Conservation (phyloP, 2,797 vertebrate genomes). For the Dallia pectoralis region DNA sequence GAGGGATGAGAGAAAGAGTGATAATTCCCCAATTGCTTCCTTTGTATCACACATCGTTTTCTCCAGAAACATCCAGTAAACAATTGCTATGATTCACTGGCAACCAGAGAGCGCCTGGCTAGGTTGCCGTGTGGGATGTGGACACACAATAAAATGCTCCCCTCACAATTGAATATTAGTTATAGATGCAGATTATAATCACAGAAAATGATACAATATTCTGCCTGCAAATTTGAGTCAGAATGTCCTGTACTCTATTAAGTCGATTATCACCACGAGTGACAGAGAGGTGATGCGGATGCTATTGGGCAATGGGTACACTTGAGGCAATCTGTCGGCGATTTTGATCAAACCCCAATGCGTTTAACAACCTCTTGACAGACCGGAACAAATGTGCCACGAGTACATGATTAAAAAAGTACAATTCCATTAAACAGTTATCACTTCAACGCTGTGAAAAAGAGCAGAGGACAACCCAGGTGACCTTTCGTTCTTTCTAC, state of each 20-base stretch:
- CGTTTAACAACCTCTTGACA: conserved; percentile 16
- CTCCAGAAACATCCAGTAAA: no score
- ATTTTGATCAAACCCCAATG: conserved; percentile 23
- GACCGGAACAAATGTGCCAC: conserved; percentile 31
- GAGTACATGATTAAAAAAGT: conserved; percentile 37
- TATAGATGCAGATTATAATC: background rate
- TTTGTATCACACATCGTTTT: no score
- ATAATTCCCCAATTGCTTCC: no score
- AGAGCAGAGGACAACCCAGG: conserved; percentile 44
- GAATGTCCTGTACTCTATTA: background rate
- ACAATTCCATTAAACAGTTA: conserved; percentile 59
- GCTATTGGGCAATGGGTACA: no score
- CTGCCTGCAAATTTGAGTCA: conserved; percentile 7
- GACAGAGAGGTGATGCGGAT: background rate
- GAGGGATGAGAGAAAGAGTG: no score
- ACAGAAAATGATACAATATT: background rate
- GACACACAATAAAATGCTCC: background rate
- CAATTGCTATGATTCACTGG: no score
- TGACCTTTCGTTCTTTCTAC: conserved; percentile 18
- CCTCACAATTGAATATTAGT: background rate
- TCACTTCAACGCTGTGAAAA: conserved; percentile 51
- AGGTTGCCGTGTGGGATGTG: background rate
- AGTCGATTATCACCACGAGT: background rate
- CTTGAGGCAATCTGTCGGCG: conserved; percentile 15
- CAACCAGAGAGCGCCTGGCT: no score